phyloP scores from a whole-genome alignment of 2,888 invertebrate species.

The Diloba caeruleocephala region DNA sequence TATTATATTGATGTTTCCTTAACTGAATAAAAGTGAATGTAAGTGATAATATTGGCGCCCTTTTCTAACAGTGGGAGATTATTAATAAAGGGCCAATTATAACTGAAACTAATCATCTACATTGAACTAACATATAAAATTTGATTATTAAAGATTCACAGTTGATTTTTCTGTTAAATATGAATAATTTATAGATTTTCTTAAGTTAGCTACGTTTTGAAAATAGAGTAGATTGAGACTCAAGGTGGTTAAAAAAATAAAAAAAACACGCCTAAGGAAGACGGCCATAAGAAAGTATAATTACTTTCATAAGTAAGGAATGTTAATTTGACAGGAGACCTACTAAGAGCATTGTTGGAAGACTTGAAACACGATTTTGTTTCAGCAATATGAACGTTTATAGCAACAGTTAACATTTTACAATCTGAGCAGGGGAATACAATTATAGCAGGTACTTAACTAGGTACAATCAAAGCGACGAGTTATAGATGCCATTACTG shows the following conservation, averaged over 20 bases:
- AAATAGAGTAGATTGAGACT: conserved; percentile 27
- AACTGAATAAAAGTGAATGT: conserved; percentile 16
- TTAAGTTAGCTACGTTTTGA: conserved; percentile 4
- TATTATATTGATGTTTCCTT: conserved; percentile 25
- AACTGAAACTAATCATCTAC: conserved; percentile 1
- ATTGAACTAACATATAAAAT: not conserved
- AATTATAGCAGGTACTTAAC: conserved; percentile 36
- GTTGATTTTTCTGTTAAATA: not conserved
- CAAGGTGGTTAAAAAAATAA: conserved; percentile 41
- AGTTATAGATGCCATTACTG: conserved; percentile 34
- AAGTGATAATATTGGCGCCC: conserved; percentile 19
- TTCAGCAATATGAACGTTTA: conserved; percentile 28
- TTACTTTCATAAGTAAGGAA: conserved; percentile 43
- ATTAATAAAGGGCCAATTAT: conserved; percentile 6
- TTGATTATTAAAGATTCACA: conserved; percentile 1
- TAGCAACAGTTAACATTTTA: conserved; percentile 13
- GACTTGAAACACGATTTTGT: conserved; percentile 56
- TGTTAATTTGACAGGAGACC: conserved; percentile 43
- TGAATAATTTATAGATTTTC: not conserved
- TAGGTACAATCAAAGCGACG: conserved; percentile 41
- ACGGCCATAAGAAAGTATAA: conserved; percentile 26
- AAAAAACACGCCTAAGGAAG: conserved; percentile 42
- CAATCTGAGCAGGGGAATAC: conserved; percentile 17
- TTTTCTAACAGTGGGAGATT: conserved; percentile 20
- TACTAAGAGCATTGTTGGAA: conserved; percentile 64